Conservation (phyloP, 2,888 invertebrate genomes). For the Rhagophthalmus giganteus region DNA sequence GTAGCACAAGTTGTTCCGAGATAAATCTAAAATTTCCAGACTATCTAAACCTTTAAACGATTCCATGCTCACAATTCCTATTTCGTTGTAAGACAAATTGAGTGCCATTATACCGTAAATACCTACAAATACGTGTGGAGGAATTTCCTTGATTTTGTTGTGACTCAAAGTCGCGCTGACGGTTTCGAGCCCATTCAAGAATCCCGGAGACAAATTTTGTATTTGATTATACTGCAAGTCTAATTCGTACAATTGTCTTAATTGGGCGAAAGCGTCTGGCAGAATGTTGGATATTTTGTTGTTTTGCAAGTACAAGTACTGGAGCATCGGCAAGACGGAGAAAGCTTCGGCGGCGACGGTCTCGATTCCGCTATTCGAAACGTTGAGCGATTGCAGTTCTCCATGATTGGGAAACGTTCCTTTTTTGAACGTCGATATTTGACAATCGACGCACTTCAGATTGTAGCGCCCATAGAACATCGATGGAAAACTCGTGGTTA, state of each 20-base stretch:
- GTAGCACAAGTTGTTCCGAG: slow-evolving; percentile 44
- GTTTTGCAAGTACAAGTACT: slow-evolving; percentile 43
- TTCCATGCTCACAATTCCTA: slow-evolving; percentile 40
- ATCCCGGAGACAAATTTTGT: slow-evolving; percentile 39
- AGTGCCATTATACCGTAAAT: slow-evolving; percentile 42
- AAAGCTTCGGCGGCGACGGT: slow-evolving; percentile 43
- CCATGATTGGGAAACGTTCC: slow-evolving; percentile 45
- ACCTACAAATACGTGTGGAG: slow-evolving; percentile 42
- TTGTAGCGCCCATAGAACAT: slow-evolving; percentile 45
- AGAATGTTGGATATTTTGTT: slow-evolving; percentile 44
- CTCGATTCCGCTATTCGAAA: slow-evolving; percentile 43
- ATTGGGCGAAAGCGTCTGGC: slow-evolving; percentile 44
- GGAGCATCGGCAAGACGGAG: slow-evolving; percentile 38
- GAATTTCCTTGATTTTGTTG: slow-evolving; percentile 43
- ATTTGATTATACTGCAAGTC: slow-evolving; percentile 46
- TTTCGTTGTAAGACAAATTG: slow-evolving; percentile 46
- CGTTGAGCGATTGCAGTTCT: slow-evolving; percentile 42
- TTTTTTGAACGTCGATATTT: slow-evolving; percentile 41
- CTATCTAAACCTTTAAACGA: slow-evolving; percentile 42
- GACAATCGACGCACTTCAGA: slow-evolving; percentile 44
- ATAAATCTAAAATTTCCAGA: slow-evolving; percentile 46
- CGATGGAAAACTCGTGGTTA: slow-evolving; percentile 38
- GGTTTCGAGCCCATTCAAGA: slow-evolving; percentile 43
- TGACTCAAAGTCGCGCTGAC: slow-evolving; percentile 42
- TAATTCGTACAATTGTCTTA: slow-evolving; percentile 46